Conservation (phyloP, 2,888 invertebrate species). For the Entomobrya proxima region DNA sequence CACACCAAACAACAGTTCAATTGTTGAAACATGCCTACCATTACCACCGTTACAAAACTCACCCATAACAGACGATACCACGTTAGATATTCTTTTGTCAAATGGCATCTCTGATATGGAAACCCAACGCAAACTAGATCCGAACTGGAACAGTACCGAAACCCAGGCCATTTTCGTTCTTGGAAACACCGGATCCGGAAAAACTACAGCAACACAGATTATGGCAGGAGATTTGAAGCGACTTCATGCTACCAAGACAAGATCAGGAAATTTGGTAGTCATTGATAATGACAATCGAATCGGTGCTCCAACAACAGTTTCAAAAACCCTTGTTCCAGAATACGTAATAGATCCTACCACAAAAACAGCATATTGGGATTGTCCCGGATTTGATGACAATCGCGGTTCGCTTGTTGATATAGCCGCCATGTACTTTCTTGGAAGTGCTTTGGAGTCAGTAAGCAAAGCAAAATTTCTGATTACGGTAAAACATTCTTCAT, state of each 20-base stretch:
- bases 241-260: background rate
- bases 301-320: background rate
- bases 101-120: no score
- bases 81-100: no score
- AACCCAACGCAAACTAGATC: no score
- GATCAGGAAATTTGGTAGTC: background rate
- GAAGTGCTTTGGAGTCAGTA: no score
- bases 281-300: background rate
- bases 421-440: background rate
- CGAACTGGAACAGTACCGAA: no score
- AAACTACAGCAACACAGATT: background rate
- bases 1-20: no score
- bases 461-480: no score
- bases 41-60: no score
- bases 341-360: background rate
- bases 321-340: background rate
- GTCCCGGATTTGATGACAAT: conserved; percentile 13
- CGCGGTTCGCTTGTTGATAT: background rate
- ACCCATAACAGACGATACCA: no score
- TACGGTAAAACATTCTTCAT: background rate
- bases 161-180: background rate
- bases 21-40: no score
- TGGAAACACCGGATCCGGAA: conserved; percentile 11
- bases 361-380: background rate
- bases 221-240: background rate